A percentile compares a stretch with the other conserved stretches of the same genome.
These are phyloP conservation scores for Fringilla coelebs DNA, from an alignment of 2,797 vertebrate genomes.

Conservation along the genomic window DNA sequence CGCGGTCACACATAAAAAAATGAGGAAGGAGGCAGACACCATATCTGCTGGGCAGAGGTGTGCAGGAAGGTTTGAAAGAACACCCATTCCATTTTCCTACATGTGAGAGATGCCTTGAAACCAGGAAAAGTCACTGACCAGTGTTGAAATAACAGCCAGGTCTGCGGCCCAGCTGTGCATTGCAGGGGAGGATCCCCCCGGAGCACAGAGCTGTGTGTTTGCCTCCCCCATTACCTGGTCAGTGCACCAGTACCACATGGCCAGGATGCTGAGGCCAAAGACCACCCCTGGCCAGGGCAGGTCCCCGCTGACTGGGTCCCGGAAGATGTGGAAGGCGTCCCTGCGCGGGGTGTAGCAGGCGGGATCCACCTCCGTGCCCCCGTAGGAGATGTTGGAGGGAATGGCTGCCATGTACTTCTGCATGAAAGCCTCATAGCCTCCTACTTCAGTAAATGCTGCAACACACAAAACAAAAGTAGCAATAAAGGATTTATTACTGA, in stretches of 20 bases:
- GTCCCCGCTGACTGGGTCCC: conserved; percentile 82
- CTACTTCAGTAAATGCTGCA: conserved; percentile 83
- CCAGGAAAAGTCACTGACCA: background rate
- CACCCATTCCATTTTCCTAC: background rate
- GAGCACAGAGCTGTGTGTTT: background rate
- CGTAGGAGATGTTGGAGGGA: conserved; percentile 62
- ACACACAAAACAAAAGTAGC: background rate
- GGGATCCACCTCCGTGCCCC: conserved; percentile 23
- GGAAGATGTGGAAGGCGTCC: conserved; percentile 90
- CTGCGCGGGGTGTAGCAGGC: conserved; percentile 81
- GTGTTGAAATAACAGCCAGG: background rate
- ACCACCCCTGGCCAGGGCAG: conserved; percentile 89
- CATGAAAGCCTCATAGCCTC: conserved; percentile 84
- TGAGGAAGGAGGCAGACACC: background rate
- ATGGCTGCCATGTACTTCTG: conserved; percentile 84
- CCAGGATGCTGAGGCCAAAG: conserved; percentile 86
- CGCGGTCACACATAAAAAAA: background rate
- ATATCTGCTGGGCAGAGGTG: background rate
- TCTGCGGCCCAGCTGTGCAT: background rate
- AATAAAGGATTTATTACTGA: background rate
- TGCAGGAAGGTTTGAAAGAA: background rate
- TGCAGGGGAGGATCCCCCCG: background rate
- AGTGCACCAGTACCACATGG: conserved; percentile 93
- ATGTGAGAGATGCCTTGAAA: background rate
- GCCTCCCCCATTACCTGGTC: conserved; percentile 83